phyloP scores from a whole-genome alignment of 2,797 vertebrate genomes.

The Caiman crocodilus region DNA sequence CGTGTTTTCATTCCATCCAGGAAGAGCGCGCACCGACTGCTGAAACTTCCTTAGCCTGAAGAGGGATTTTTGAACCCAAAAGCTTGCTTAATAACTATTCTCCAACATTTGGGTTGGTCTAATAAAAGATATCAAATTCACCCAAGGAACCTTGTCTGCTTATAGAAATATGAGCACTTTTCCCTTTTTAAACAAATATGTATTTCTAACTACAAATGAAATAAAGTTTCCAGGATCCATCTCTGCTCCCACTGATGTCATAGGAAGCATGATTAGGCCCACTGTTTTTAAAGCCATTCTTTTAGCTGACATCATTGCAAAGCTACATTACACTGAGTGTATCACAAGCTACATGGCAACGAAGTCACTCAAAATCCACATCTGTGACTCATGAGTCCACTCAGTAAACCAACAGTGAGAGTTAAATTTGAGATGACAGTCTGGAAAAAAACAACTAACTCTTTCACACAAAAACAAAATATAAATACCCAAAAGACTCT shows the following conservation, averaged over 20 bases:
- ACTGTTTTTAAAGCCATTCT: slow-evolving; percentile 30
- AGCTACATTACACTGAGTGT: slow-evolving; percentile 68
- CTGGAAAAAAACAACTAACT: slow-evolving; percentile 70
- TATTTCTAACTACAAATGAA: not conserved
- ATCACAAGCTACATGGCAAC: slow-evolving; percentile 74
- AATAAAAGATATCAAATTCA: no score
- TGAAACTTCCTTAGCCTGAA: not conserved
- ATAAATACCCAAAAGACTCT: slow-evolving; percentile 47
- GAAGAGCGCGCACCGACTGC: not conserved
- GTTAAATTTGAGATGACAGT: slow-evolving; percentile 68
- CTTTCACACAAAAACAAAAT: slow-evolving; percentile 68
- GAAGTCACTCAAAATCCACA: slow-evolving; percentile 63
- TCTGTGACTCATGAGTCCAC: slow-evolving; percentile 61
- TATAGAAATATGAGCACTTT: not conserved
- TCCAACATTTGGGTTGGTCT: not conserved
- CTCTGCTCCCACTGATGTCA: not conserved
- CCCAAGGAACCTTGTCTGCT: not conserved
- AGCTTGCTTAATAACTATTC: not conserved
- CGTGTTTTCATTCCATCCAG: not conserved
- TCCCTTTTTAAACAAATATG: not conserved
- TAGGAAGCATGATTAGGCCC: not conserved
- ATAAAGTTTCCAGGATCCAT: not conserved
- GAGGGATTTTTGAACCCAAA: not conserved
- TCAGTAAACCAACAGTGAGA: slow-evolving; percentile 71
- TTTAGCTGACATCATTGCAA: slow-evolving; percentile 61